Evolutionary conservation across 2,797 vertebrate genomes (phyloP), one percentile per base, ranked within the genome.

Genomic region (Phataginus tricuspis): DNA sequence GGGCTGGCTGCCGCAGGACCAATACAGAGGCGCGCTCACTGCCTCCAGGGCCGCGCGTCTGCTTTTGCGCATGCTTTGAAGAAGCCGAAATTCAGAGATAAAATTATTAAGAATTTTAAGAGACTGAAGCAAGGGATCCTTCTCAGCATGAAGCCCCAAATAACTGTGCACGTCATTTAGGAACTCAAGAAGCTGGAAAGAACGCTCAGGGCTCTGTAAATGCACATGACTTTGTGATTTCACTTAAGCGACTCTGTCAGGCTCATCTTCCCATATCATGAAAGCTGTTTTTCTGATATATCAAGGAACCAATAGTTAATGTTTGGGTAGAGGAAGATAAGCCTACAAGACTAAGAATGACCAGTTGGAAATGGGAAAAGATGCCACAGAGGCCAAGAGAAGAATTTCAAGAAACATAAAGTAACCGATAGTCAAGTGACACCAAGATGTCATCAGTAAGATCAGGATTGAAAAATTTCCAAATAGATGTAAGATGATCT

Each of bases 61-160:
- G 23, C 23, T 87, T 18, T 1, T n/a, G 39, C 2, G 0, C 29
- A 1, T 42, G n/a, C 25, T 15, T 31, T 68, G 42, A 55, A 0
- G 51, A 74, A 57, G 74, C 31, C 37, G 5, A 90, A 14, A 39
- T n/a, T 86, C 61, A 72, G 91, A 72, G 59, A 80, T 18, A 31
- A 57, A 51, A 86, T n/a, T 71, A 83, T 45, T 31, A 89, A 83
- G 72, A 79, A 86, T 59, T 75, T 75, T 13, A 78, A 72, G 68
- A 82, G 13, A 34, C 25, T 11, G 31, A 45, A 45, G 34, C 23
- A 31, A 0, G 15, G 23, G 5, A 14, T 27, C 8, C 34, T 75
- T 75, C 34, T 80, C 27, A 37, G 39, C 34, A 23, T 21, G 19
- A 25, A 12, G 15, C 42, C 39, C 10, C 49, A n/a, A 34, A 77